Evolutionary conservation across 2,797 vertebrate species (phyloP), one percentile per base, ranked within the genome.

Genomic region (Anguilla marmorata): DNA sequence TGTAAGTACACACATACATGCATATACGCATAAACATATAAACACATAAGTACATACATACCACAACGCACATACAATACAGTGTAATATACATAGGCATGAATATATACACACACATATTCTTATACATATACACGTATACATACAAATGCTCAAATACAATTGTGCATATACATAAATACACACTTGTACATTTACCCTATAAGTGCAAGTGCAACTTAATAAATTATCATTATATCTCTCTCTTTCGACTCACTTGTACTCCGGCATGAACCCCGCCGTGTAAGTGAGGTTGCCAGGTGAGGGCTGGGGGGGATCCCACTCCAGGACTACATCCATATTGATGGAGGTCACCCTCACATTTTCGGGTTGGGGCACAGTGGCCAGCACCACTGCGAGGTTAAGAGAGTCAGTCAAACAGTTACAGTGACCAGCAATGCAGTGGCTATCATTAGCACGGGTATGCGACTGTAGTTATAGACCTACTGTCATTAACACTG

Each of bases 241-340:
- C 66, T 69, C 66, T 69, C 66, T 69, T n/a, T 30, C 66, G n/a
- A 14, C 69, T 74, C 69, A 30, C 69, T 0, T 4, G 14, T 6
- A 3, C 27, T 37, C 8, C 2, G 93, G 41, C 0, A 92, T 94
- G 90, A 95, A 96, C 27, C 24, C 8, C 2, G 93, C 52, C 0
- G 92, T 94, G 90, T 95, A 96, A 16, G 60, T 16, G 11, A 93
- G 69, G n/a, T 54, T 54, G 0, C 19, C 14, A 21, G 63, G 33
- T 0, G 84, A 0, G 6, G 54, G 16, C 6, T 79, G 89, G 11
- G 63, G 86, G 11, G 95, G 91, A 45, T 92, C 91, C 96, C 96
- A 96, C n/a, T 58, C 84, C 88, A 96, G 89, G 83, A 94, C 88
- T 91, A 96, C 89, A 14, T 94, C 85, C 93, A 96, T 89, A 92